Percentiles rank a stretch among this genome's conserved stretches.
Conservation (phyloP, 2,113 vertebrate genomes). For the Budorcas taxicolor region DNA sequence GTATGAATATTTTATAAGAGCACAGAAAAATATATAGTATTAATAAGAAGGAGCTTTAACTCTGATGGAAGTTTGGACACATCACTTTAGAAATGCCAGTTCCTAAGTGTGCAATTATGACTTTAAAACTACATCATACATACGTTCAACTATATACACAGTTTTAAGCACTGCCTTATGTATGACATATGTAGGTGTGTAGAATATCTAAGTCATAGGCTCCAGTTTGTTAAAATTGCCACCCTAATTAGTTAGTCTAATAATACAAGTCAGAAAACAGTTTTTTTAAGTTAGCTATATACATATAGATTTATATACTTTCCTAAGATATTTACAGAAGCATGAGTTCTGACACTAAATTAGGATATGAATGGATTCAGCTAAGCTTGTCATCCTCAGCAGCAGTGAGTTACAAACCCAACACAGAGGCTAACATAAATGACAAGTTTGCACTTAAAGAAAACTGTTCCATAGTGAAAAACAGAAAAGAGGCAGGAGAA, state of each 20-base stretch:
- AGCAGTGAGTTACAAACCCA: not conserved
- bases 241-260: not conserved
- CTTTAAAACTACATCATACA: not conserved
- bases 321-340: not conserved
- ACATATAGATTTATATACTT: not conserved
- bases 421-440: not conserved
- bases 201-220: not conserved
- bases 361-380: not conserved
- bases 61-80: not conserved
- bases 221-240: not conserved
- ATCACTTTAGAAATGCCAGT: not conserved
- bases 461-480: not conserved
- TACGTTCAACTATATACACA: not conserved
- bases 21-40: conserved; percentile 22
- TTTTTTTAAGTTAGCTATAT: not conserved
- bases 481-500: not conserved
- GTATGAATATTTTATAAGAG: conserved; percentile 11
- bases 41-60: not conserved
- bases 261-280: not conserved
- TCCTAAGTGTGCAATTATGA: not conserved
- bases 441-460: not conserved
- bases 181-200: not conserved
- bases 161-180: not conserved
- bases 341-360: not conserved
- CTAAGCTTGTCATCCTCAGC: not conserved